Evolutionary conservation across 2,113 vertebrate genomes (phyloP).

Genomic region (Anoura caudifer): DNA sequence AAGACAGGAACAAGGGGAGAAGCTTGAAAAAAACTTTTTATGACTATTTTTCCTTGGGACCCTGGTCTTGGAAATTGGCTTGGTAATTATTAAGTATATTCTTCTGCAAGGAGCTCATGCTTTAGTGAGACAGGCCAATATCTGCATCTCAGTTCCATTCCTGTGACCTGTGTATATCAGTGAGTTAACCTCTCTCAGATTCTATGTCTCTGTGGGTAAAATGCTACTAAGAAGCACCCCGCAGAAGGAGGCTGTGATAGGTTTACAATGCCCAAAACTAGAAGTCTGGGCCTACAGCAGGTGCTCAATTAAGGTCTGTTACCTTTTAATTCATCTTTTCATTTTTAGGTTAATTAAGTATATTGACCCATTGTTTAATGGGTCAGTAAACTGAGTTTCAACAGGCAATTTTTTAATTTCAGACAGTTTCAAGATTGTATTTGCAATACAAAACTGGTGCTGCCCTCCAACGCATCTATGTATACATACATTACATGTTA

Average conservation of each 20-base stretch:
- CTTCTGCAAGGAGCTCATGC: neutral
- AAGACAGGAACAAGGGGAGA: neutral
- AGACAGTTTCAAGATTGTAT: neutral
- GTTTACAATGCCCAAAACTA: neutral
- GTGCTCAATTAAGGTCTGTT: neutral
- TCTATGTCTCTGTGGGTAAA: neutral
- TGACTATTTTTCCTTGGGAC: neutral
- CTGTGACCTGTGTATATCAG: no score
- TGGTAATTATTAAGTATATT: neutral
- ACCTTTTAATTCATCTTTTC: neutral
- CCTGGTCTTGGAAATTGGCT: neutral
- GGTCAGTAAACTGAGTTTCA: neutral
- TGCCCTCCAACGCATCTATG: neutral
- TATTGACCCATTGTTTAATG: neutral
- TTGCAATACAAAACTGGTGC: neutral
- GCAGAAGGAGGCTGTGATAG: neutral
- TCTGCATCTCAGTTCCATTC: no score
- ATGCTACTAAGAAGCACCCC: neutral
- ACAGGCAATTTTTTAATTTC: neutral
- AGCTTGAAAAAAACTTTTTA: neutral
- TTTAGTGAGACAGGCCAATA: neutral
- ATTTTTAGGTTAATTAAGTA: constrained; percentile 26
- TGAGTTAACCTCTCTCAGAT: neutral
- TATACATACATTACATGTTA: neutral
- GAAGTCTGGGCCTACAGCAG: neutral